Evolutionary conservation across 2,888 invertebrate species (phyloP).

Genomic region (Cerastoderma edule): DNA sequence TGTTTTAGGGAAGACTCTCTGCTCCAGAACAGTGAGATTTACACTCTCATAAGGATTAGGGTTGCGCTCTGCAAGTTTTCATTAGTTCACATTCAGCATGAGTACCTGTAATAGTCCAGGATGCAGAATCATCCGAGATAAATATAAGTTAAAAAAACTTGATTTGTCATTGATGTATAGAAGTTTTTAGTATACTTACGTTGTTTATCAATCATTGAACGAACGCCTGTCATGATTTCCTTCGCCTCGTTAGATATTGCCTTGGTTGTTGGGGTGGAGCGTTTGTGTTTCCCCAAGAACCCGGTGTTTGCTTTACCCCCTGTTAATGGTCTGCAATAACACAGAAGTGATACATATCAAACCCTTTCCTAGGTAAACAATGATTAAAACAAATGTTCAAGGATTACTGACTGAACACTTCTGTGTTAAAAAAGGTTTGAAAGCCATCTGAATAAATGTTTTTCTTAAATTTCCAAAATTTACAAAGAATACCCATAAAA

Average conservation of each 20-base stretch:
- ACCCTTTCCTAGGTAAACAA: too few relatives aligned
- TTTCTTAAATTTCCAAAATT: too few relatives aligned
- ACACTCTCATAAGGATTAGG: not conserved
- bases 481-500: too few relatives aligned
- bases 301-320: constrained; percentile 34
- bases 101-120: not conserved
- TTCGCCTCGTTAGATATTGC: constrained; percentile 73
- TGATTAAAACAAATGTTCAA: too few relatives aligned
- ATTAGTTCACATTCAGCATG: not conserved
- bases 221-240: constrained; percentile 77
- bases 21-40: not conserved
- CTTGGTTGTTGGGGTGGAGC: constrained; percentile 46
- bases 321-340: constrained; percentile 32
- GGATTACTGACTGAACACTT: too few relatives aligned
- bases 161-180: not conserved
- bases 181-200: constrained; percentile 68
- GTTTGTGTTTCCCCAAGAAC: constrained; percentile 58
- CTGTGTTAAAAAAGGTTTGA: too few relatives aligned
- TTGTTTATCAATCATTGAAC: constrained; percentile 76
- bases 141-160: not conserved
- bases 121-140: not conserved
- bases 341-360: too few relatives aligned
- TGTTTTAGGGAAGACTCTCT: not conserved
- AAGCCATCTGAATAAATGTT: too few relatives aligned
- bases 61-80: not conserved